A percentile compares a stretch with the other conserved stretches of the same genome.
These are phyloP conservation scores for Corythornis cristatus DNA, from an alignment of 2,113 vertebrate species.

Conservation along the genomic window DNA sequence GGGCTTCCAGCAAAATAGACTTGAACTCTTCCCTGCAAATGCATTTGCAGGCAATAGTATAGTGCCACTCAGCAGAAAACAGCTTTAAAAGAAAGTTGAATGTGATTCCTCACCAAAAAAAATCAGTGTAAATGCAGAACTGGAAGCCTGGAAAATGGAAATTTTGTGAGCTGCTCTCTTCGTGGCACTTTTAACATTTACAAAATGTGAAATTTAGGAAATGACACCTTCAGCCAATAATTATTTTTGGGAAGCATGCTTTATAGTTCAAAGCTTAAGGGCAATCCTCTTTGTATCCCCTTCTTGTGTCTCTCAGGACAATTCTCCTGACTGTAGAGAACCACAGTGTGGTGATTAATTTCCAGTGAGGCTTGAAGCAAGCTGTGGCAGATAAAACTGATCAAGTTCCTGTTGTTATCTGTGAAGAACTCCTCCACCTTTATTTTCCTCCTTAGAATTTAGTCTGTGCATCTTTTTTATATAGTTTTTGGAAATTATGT, in stretches of 20 bases:
- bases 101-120: neutral
- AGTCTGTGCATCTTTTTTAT: neutral
- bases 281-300: neutral
- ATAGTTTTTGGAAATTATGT: constrained; percentile 49
- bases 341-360: neutral
- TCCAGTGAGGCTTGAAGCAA: neutral
- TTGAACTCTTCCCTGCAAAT: neutral
- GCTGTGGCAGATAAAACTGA: constrained; percentile 58
- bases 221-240: neutral
- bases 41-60: neutral
- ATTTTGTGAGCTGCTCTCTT: neutral
- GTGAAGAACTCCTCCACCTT: neutral
- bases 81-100: neutral
- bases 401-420: constrained; percentile 58
- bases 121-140: neutral
- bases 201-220: neutral
- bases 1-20: neutral
- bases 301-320: neutral
- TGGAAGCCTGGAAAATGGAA: neutral
- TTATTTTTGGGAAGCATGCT: neutral
- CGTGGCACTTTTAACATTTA: neutral
- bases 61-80: neutral
- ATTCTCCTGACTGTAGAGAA: neutral
- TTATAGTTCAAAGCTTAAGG: neutral
- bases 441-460: constrained; percentile 6